These are phyloP conservation scores for Tiaroga cobitis DNA, from an alignment of 2,797 vertebrate species.

Conservation along the genomic window DNA sequence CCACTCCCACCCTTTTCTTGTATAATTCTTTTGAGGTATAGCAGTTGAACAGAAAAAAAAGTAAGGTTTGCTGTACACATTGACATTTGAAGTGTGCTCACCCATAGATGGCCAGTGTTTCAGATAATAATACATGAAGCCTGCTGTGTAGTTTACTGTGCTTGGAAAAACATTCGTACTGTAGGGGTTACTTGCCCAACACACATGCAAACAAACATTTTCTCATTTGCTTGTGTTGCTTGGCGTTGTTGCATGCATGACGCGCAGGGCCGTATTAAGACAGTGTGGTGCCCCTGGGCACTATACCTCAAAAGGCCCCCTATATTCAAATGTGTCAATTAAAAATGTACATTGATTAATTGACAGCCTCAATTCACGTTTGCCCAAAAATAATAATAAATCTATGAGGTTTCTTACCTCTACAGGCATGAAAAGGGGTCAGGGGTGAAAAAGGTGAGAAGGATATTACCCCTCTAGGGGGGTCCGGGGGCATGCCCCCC, in stretches of 20 bases:
- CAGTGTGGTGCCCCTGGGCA: too few species aligned
- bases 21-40: background rate
- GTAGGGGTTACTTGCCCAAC: background rate
- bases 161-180: background rate
- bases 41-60: conserved; percentile 62
- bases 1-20: background rate
- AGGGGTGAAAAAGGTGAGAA: too few species aligned
- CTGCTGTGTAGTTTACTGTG: background rate
- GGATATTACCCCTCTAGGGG: too few species aligned
- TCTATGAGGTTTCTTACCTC: too few species aligned
- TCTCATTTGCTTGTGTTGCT: background rate
- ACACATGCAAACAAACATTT: background rate
- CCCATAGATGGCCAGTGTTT: conserved; percentile 1
- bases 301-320: too few species aligned
- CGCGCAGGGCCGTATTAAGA: too few species aligned
- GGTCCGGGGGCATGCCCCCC: too few species aligned
- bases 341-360: too few species aligned
- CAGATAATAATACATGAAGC: background rate
- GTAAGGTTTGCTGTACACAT: background rate
- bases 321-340: too few species aligned
- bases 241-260: conserved; percentile 1
- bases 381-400: too few species aligned
- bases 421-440: too few species aligned
- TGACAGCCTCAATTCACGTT: too few species aligned
- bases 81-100: conserved; percentile 6